Conservation (phyloP, 2,797 vertebrate genomes). For the Carapus acus region DNA sequence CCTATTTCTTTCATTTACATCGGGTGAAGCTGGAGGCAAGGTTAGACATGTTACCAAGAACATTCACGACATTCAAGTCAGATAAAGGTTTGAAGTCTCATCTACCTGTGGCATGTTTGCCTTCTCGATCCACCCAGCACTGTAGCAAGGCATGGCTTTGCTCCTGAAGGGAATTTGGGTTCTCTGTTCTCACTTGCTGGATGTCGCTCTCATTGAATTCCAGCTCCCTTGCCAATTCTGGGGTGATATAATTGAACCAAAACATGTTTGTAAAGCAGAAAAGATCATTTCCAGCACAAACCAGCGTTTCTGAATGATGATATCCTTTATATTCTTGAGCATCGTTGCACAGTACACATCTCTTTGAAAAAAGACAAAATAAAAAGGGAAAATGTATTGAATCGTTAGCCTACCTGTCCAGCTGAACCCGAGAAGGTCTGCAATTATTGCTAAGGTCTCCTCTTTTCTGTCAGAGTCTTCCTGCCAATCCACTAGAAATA, state of each 20-base stretch:
- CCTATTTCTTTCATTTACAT: too few species aligned
- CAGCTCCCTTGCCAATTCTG: conserved; percentile 91
- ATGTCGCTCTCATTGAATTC: conserved; percentile 94
- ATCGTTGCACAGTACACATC: too few species aligned
- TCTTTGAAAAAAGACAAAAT: neutral
- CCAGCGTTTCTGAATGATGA: too few species aligned
- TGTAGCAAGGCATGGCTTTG: conserved; percentile 93
- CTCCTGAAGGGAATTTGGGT: conserved; percentile 95
- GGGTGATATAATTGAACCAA: conserved; percentile 7
- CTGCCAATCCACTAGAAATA: conserved; percentile 80
- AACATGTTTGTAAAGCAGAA: too few species aligned
- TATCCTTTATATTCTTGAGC: too few species aligned
- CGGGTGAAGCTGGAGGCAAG: too few species aligned
- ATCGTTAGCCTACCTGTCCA: conserved; percentile 85
- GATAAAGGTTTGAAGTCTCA: neutral
- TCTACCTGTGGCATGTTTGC: conserved; percentile 89
- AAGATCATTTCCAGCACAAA: too few species aligned
- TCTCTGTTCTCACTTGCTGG: conserved; percentile 85
- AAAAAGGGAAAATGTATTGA: neutral
- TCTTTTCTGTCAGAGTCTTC: conserved; percentile 88
- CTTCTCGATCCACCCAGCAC: conserved; percentile 91
- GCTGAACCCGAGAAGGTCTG: conserved; percentile 97
- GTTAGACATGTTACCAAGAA: too few species aligned
- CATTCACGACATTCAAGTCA: too few species aligned
- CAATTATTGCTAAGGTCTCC: conserved; percentile 88